Percentiles rank a stretch among this genome's conserved stretches.
These are phyloP conservation scores for Cydia strobilella DNA, from an alignment of 1,140 invertebrate genomes.

Conservation along the genomic window DNA sequence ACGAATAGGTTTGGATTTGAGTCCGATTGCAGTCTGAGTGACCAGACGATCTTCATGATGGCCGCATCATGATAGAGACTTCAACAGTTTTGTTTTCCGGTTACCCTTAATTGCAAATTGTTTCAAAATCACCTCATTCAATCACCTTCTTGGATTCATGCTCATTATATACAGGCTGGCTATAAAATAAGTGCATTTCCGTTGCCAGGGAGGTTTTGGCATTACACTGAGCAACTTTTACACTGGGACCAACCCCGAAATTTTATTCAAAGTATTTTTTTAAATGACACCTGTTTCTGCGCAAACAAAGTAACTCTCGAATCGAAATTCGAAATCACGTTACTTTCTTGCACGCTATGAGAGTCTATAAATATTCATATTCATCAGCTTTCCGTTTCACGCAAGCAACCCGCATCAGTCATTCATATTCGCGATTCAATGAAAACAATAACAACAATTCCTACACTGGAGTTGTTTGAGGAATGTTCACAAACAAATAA, in stretches of 20 bases:
- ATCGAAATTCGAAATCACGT: constrained; percentile 5
- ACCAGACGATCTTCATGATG: too few species aligned
- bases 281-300: background rate
- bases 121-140: too few species aligned
- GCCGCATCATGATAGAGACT: constrained; percentile 46
- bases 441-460: constrained; percentile 49
- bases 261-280: background rate
- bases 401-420: constrained; percentile 37
- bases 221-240: too few species aligned
- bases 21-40: constrained; percentile 64
- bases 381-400: constrained; percentile 51
- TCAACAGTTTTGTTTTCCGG: constrained; percentile 56
- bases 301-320: background rate
- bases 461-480: constrained; percentile 38
- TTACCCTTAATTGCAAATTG: constrained; percentile 41
- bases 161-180: too few species aligned
- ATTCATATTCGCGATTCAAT: constrained; percentile 44
- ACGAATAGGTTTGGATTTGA: constrained; percentile 56
- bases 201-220: too few species aligned
- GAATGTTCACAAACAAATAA: constrained; percentile 44
- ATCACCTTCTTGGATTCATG: too few species aligned
- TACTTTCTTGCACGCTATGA: background rate
- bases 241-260: too few species aligned
- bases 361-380: constrained; percentile 34
- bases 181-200: too few species aligned